These are phyloP conservation scores for Sphenopsis melanotis DNA, from an alignment of 2,797 vertebrate genomes.

Conservation along the genomic window DNA sequence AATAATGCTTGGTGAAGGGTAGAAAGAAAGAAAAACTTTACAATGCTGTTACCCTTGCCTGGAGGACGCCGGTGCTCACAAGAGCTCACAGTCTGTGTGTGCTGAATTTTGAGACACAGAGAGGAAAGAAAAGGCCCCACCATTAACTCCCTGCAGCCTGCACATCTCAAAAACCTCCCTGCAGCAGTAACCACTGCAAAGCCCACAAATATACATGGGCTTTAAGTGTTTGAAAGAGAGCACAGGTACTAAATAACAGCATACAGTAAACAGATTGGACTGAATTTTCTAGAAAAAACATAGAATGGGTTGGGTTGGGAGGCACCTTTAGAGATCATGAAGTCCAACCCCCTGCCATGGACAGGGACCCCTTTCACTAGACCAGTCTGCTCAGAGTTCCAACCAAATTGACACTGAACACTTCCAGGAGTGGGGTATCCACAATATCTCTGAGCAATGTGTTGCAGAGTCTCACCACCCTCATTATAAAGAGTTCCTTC, in stretches of 20 bases:
- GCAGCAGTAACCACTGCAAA: neutral
- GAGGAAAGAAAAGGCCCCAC: neutral
- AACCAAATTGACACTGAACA: neutral
- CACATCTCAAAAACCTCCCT: neutral
- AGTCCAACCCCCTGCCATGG: neutral
- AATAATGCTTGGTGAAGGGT: neutral
- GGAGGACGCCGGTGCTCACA: fast-evolving
- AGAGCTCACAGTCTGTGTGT: fast-evolving
- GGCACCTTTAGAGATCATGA: neutral
- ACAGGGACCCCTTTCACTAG: neutral
- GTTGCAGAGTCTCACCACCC: neutral
- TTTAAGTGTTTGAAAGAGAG: neutral
- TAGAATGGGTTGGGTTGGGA: neutral
- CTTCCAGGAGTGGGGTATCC: neutral
- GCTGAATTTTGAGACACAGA: neutral
- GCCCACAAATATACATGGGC: too few species aligned
- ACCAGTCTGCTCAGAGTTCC: neutral
- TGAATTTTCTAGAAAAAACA: neutral
- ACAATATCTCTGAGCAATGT: neutral
- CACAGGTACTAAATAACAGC: neutral
- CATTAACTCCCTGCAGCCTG: neutral
- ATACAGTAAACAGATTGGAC: neutral
- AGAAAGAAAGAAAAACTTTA: neutral
- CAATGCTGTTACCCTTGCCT: neutral
- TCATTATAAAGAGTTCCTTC: neutral